Base-by-base conservation (phyloP, 2,797 vertebrate genomes). In the Acanthurus tractus region DNA sequence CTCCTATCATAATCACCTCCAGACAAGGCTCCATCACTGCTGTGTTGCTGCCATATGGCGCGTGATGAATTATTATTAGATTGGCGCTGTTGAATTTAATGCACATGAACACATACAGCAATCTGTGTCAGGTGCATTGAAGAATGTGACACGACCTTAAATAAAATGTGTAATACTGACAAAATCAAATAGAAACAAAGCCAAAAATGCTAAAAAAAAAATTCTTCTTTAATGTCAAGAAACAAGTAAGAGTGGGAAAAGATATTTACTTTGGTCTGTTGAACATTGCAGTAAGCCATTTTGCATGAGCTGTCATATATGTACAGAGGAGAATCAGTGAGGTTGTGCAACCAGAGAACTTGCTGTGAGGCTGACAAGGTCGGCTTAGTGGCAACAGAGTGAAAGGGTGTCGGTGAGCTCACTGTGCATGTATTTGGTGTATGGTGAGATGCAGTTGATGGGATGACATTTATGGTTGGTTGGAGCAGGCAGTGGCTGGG, bases 1-100 rank as follows among this genome's bases (percentile, higher is more conserved):
- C 72, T 63, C 52, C 64, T 36, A 15, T 82, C 69, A 50, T 45
- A 76, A 85, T 83, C 76, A 85, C 82, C 85, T 81, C 79, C 84
- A 85, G 84, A 88, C 63, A 56, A 55, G 81, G 56, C 86, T 83
- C 64, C 81, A 74, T 83, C 84, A 76, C 69, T 44, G 0, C 57
- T 79, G 65, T 62, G 74, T 68, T 67, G 52, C 14, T 73, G 78
- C 84, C 79, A 86, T 86, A 82, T 85, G 81, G 86, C 42, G 62
- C 79, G 13, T 67, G 74, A 89, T 83, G 72, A 81, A 84, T 86
- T 81, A 82, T 80, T 82, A 58, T 81, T 66, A 78, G 76, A 83
- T 54, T 61, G 68, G 66, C 73, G 42, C 29, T 50, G 78, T 29
- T 71, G 63, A 75, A 74, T 57, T 57, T 74, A 62, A 12, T 8